Evolutionary conservation across 2,113 vertebrate species (phyloP).

Genomic region (Cariama cristata): DNA sequence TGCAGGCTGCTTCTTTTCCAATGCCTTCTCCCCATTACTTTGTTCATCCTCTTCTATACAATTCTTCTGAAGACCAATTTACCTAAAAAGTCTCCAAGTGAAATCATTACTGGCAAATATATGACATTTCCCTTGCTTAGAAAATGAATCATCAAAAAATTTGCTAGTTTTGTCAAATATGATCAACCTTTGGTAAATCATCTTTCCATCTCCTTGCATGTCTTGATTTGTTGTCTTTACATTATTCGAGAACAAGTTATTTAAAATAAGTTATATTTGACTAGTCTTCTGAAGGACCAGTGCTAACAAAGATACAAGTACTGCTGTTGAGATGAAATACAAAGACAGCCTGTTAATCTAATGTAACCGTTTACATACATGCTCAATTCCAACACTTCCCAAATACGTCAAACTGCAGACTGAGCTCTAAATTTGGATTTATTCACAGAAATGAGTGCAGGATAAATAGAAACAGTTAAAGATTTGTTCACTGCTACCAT

Average conservation of each 20-base stretch:
- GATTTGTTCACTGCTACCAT: not conserved
- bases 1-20: not conserved
- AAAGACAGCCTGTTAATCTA: not conserved
- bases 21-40: not conserved
- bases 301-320: not conserved
- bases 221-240: conserved; percentile 18
- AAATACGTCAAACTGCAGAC: not conserved
- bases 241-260: not conserved
- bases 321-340: not conserved
- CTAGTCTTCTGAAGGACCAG: not conserved
- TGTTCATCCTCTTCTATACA: not conserved
- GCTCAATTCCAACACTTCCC: not conserved
- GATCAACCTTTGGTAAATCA: not conserved
- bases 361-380: not conserved
- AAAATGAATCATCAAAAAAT: not conserved
- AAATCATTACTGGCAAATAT: not conserved
- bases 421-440: not conserved
- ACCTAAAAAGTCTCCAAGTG: not conserved
- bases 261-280: conserved; percentile 10
- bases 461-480: not conserved
- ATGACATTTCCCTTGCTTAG: not conserved
- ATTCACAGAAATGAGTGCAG: not conserved
- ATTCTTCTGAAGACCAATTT: not conserved
- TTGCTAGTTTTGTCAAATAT: not conserved
- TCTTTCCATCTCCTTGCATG: not conserved